A percentile compares a stretch with the other conserved stretches of the same genome.
Evolutionary conservation across 2,797 vertebrate species (phyloP).

Genomic region (Catharus ustulatus): DNA sequence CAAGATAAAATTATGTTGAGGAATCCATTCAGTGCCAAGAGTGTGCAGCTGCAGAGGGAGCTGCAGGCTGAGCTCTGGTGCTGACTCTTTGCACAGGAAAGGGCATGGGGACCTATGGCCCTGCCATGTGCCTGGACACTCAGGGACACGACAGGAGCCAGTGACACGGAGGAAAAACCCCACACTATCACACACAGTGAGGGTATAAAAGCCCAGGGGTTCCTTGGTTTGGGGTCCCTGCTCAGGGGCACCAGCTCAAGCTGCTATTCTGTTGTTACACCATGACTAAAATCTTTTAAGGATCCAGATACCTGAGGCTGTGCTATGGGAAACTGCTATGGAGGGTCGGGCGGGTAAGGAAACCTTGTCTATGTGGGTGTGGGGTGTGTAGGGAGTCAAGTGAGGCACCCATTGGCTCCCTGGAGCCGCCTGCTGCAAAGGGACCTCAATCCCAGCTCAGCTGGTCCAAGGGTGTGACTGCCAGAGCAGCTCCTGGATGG

Average conservation of each 20-base stretch:
- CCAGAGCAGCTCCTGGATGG: not conserved
- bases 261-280: not conserved
- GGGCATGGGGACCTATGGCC: not conserved
- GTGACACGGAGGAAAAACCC: not conserved
- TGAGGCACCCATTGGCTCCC: fast-evolving
- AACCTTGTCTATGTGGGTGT: not conserved
- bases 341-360: fast-evolving
- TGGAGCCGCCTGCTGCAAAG: not conserved
- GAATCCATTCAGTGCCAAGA: not conserved
- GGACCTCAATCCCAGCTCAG: not conserved
- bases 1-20: not conserved
- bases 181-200: not conserved
- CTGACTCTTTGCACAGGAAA: not conserved
- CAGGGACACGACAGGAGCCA: not conserved
- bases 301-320: not conserved
- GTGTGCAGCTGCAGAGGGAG: not conserved
- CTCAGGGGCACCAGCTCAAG: not conserved
- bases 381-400: not conserved
- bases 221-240: not conserved
- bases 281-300: not conserved
- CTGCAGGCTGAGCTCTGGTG: not conserved
- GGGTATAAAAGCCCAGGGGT: not conserved
- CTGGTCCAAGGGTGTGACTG: not conserved
- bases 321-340: not conserved
- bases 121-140: not conserved